Evolutionary conservation across 2,797 vertebrate species (phyloP).

Genomic region (Buceros bicornis): DNA sequence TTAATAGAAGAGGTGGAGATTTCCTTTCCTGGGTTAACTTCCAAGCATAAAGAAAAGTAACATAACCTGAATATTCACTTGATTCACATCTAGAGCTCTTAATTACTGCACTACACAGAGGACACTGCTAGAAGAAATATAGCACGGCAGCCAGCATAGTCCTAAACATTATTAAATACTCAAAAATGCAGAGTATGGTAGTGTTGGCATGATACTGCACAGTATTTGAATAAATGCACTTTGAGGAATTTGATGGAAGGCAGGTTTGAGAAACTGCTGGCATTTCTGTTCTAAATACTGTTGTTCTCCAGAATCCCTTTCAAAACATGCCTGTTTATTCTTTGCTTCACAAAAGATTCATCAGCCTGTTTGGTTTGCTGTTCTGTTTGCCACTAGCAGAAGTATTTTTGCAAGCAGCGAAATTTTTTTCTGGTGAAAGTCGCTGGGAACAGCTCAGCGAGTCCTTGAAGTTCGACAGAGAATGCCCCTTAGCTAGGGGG

Average conservation of each 20-base stretch:
- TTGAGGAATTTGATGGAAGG: not conserved
- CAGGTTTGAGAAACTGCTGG: not conserved
- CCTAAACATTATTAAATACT: not conserved
- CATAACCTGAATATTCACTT: not conserved
- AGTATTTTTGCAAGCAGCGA: not conserved
- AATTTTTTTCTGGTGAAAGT: not conserved
- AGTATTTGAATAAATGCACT: not conserved
- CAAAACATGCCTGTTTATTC: not conserved
- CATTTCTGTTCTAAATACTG: not conserved
- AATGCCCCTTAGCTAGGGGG: not conserved
- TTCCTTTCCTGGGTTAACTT: not conserved
- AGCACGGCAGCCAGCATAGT: not conserved
- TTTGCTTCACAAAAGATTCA: not conserved
- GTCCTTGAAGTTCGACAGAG: not conserved
- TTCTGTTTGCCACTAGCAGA: not conserved
- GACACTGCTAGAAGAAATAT: not conserved
- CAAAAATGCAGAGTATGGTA: not conserved
- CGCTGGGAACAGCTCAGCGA: not conserved
- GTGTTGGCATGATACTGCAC: not conserved
- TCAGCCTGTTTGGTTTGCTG: not conserved
- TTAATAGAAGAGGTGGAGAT: not conserved
- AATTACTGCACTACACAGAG: not conserved
- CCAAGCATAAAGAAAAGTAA: not conserved
- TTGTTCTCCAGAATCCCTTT: not conserved
- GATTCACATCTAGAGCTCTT: not conserved